Evolutionary conservation across 2,888 invertebrate genomes (phyloP).

Genomic region (Norana najaformis): DNA sequence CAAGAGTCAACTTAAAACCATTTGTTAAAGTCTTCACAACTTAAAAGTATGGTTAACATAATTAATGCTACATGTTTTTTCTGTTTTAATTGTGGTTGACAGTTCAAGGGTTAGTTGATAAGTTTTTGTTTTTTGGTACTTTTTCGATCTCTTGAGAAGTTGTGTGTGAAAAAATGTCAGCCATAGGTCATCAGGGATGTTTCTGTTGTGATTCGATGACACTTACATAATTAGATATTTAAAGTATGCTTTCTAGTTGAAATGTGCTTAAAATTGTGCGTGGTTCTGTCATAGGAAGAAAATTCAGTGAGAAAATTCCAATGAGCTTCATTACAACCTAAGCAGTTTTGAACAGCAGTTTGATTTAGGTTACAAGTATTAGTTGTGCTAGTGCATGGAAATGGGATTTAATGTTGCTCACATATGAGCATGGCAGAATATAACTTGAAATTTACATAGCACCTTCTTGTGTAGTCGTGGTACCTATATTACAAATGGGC

Average conservation of each 20-base stretch:
- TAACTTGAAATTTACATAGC: background rate
- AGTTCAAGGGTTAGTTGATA: background rate
- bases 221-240: background rate
- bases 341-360: background rate
- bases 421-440: background rate
- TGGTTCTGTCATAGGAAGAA: background rate
- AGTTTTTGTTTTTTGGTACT: background rate
- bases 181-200: constrained; percentile 13
- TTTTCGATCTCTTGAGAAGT: constrained; percentile 6
- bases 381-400: background rate
- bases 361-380: background rate
- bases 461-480: background rate
- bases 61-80: background rate
- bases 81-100: background rate
- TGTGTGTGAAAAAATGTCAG: background rate
- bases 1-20: background rate
- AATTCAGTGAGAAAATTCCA: background rate
- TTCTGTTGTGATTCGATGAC: background rate
- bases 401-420: background rate
- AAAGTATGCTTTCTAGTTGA: background rate
- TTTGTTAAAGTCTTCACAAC: background rate
- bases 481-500: background rate
- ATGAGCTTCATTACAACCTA: background rate
- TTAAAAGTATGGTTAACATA: background rate
- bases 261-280: background rate